Percentiles rank a stretch among this genome's conserved stretches.
These are phyloP conservation scores for Cerastoderma edule DNA, from an alignment of 2,888 invertebrate species.

Conservation along the genomic window DNA sequence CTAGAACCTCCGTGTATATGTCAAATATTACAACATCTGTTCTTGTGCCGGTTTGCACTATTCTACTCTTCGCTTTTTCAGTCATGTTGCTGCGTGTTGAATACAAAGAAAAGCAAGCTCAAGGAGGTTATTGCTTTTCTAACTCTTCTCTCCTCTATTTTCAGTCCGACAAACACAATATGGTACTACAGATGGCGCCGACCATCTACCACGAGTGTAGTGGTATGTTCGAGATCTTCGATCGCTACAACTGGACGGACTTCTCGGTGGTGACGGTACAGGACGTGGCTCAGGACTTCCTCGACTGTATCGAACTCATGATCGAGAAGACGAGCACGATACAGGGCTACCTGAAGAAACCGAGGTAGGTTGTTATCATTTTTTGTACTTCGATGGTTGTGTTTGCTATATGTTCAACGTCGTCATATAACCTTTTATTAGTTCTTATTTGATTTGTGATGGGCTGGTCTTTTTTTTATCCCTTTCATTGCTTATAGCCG, in stretches of 20 bases:
- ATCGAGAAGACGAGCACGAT: constrained; percentile 41
- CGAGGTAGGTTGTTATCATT: constrained; percentile 36
- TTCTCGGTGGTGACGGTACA: constrained; percentile 91
- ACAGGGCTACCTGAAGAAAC: constrained; percentile 47
- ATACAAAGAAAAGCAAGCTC: neutral
- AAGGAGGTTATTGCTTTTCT: neutral
- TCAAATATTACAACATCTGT: too few species aligned
- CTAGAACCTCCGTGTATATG: neutral
- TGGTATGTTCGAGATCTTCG: constrained; percentile 97
- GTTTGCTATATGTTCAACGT: neutral
- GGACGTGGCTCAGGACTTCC: constrained; percentile 60
- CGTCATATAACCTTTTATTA: too few species aligned
- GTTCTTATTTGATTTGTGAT: too few species aligned
- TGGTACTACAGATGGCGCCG: constrained; percentile 96
- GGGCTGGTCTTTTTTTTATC: too few species aligned
- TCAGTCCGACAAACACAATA: constrained; percentile 88
- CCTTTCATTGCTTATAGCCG: too few species aligned
- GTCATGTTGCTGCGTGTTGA: neutral
- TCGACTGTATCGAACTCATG: constrained; percentile 53
- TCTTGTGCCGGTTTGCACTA: too few species aligned
- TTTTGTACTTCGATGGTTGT: neutral
- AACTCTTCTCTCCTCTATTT: neutral
- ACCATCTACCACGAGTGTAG: constrained; percentile 98
- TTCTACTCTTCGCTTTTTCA: too few species aligned
- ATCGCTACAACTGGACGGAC: constrained; percentile 98